Base-by-base conservation (phyloP, 2,113 vertebrate genomes). In the Gracilinanus agilis region DNA sequence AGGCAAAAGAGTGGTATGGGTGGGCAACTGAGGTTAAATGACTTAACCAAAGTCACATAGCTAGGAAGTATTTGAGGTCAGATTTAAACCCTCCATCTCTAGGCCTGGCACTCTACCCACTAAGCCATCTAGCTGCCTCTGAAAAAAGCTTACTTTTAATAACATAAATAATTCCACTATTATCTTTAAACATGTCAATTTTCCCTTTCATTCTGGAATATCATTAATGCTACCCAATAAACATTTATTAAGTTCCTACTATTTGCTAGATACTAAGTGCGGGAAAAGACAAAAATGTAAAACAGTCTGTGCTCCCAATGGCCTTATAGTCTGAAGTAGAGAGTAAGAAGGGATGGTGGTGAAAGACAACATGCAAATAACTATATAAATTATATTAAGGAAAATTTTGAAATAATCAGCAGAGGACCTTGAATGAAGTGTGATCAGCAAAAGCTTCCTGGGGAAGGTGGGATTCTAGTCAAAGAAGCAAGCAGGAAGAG, bases 201-300 rank as follows among this genome's bases (percentile, higher is more conserved):
- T 56, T 0, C 61, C 53, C 94, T 96, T 93, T 91, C 44, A 93
- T 11, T 67, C 54, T 40, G 83, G 83, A 92, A 24, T 34, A 94
- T 96, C 93, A 96, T 29, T 90, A 96, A 95, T 11, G 34, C 10
- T 90, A 83, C 7, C 40, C n/a, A 40, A 83, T 23, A 83, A 40
- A 34, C 19, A 83, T 83, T 83, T 40, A 83, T 23, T 83, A 83
- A 83, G n/a, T 19, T 83, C 5, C 34, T 83, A 23, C 34, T 83
- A 40, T 83, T 83, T 83, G 67, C 67, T n/a, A 83, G 19, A 6
- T 19, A 83, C 34, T n/a, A 75, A 19, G 13, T 75, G 61, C 34
- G n/a, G 61, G n/a, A 16, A 40, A n/a, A 40, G 6, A 83, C 21
- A 83, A 40, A 83, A 83, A 83, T 23, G 7, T 23, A 40, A 83